phyloP scores from a whole-genome alignment of 2,888 invertebrate genomes.

The Metallyticus violacea region DNA sequence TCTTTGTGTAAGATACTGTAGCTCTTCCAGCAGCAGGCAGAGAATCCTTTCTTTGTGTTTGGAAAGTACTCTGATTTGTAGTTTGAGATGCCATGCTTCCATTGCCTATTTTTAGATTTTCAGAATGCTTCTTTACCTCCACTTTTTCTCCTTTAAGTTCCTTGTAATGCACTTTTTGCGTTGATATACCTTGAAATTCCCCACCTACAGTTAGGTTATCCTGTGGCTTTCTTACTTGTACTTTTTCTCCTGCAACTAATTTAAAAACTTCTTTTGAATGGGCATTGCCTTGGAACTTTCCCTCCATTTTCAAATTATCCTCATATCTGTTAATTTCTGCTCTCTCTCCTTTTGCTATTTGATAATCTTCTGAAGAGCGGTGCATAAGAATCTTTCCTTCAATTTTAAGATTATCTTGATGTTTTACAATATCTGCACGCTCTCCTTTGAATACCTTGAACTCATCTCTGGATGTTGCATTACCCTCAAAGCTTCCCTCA shows the following conservation, averaged over 20 bases:
- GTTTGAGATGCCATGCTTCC: slow-evolving; percentile 55
- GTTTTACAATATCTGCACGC: slow-evolving; percentile 33
- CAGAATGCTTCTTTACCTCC: slow-evolving; percentile 50
- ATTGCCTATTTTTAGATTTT: slow-evolving; percentile 51
- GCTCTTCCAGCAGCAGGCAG: slow-evolving; percentile 49
- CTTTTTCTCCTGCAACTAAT: slow-evolving; percentile 37
- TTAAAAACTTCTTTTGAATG: slow-evolving; percentile 20
- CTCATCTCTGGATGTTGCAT: slow-evolving; percentile 30
- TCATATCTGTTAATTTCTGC: slow-evolving; percentile 45
- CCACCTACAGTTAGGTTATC: slow-evolving; percentile 55
- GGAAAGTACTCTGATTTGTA: slow-evolving; percentile 54
- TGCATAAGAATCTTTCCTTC: slow-evolving; percentile 47
- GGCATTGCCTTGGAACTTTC: slow-evolving; percentile 38
- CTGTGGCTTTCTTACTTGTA: slow-evolving; percentile 33
- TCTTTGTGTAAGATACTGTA: slow-evolving; percentile 52
- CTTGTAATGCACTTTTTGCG: slow-evolving; percentile 39
- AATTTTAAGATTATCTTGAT: slow-evolving; percentile 44
- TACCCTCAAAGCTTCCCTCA: slow-evolving; percentile 50
- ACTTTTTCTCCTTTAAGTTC: slow-evolving; percentile 50
- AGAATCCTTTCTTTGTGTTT: slow-evolving; percentile 55
- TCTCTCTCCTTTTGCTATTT: slow-evolving; percentile 44
- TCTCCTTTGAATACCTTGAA: slow-evolving; percentile 37
- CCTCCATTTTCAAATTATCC: slow-evolving; percentile 48
- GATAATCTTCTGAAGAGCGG: slow-evolving; percentile 36
- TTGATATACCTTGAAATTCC: slow-evolving; percentile 42